Evolutionary conservation across 2,113 vertebrate species (phyloP), one percentile per base, ranked within the genome.

Genomic region (Cyrtonyx montezumae): DNA sequence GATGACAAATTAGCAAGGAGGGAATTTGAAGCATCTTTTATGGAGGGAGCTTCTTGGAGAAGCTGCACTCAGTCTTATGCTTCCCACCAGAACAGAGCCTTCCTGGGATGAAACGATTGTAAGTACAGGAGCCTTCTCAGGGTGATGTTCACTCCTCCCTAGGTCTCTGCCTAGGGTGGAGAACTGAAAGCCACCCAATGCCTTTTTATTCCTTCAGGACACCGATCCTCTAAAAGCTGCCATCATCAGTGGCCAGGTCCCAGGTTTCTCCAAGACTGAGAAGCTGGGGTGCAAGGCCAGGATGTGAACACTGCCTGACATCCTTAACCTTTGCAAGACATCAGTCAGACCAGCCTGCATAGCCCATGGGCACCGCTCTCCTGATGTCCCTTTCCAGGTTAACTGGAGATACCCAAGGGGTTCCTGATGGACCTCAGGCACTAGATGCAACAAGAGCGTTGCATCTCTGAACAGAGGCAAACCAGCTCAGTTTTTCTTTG

Each of bases 41-140:
- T 23, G 79, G 48, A 67, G 45, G 58, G 58, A 89, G 32, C 68
- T 84, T 49, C 53, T 81, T 55, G 81, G 34, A 85, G 71, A 89
- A 83, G 56, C 36, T 18, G 13, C 23, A 46, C 13, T 89, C 56
- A 68, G 61, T 40, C 65, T 82, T 9, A 9, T 0, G 1, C 42
- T 88, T 71, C 40, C 28, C 58, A 10, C 34, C 3, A 51, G 53
- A 69, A 78, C 25, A 16, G 84, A 91, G 42, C 12, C 40, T 63
- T 58, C 45, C 56, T 4, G 1, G 36, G 49, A 18, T 23, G 26
- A 70, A 73, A 36, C 1, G 81, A 43, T 75, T 46, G 43, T 53
- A 69, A 32, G 79, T 53, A 61, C 65, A 75, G 71, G 56, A 89
- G 51, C 30, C 69, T 37, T 45, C 0, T 0, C 26, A 73, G 55